These are phyloP conservation scores for Lasioglossum leucozonium DNA, from an alignment of 2,888 invertebrate genomes.

Conservation along the genomic window DNA sequence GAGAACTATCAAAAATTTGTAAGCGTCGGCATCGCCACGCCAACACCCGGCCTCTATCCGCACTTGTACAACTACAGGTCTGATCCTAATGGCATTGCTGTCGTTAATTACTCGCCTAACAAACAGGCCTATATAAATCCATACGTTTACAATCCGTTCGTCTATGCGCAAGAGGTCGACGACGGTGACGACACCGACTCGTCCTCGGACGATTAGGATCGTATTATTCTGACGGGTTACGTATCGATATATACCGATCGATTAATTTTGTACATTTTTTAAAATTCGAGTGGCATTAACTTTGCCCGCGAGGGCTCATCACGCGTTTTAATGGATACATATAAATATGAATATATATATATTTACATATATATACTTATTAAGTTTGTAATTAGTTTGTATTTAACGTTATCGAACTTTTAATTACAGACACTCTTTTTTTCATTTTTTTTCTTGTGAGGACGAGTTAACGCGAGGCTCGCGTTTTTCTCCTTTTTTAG, in stretches of 20 bases:
- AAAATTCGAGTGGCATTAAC: constrained; percentile 61
- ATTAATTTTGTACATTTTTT: constrained; percentile 68
- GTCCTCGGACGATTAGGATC: constrained; percentile 74
- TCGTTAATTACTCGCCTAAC: constrained; percentile 79
- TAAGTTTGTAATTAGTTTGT: constrained; percentile 85
- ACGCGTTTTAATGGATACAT: constrained; percentile 61
- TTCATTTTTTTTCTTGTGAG: constrained; percentile 26
- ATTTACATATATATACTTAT: constrained; percentile 67
- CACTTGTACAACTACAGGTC: constrained; percentile 80
- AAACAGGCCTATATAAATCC: constrained; percentile 79
- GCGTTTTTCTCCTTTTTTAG: constrained; percentile 65
- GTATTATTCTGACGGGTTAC: constrained; percentile 58
- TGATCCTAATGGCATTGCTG: constrained; percentile 78
- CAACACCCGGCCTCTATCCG: constrained; percentile 77
- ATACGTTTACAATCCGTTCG: constrained; percentile 77
- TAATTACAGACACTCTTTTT: constrained; percentile 63
- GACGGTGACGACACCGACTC: constrained; percentile 76
- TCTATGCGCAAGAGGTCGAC: constrained; percentile 72
- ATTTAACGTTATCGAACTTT: constrained; percentile 79
- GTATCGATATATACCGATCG: constrained; percentile 35
- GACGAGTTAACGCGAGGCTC: constrained; percentile 36
- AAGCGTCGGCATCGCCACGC: constrained; percentile 73
- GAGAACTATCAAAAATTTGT: constrained; percentile 74
- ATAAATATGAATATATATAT: constrained; percentile 36
- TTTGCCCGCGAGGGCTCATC: constrained; percentile 8